These are phyloP conservation scores for Carettochelys insculpta DNA, from an alignment of 2,113 vertebrate species.

Conservation along the genomic window DNA sequence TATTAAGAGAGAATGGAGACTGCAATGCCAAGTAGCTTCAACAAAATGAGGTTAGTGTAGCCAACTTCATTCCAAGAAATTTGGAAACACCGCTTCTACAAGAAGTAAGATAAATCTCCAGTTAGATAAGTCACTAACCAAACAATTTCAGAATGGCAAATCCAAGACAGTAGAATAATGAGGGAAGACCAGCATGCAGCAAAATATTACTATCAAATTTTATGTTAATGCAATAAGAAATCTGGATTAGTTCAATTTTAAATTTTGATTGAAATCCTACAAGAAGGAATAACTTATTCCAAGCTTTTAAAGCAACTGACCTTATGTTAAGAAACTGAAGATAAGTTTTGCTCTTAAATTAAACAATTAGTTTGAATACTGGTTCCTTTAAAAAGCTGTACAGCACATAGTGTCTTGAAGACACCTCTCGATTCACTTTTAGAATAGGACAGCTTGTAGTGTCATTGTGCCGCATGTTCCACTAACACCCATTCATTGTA, in stretches of 20 bases:
- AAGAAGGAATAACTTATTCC: neutral
- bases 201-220: neutral
- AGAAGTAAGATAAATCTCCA: neutral
- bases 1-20: neutral
- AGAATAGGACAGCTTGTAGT: neutral
- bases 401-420: neutral
- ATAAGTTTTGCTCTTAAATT: neutral
- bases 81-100: neutral
- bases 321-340: neutral
- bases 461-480: neutral
- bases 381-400: neutral
- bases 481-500: neutral
- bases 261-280: too few species aligned
- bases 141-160: neutral
- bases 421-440: neutral
- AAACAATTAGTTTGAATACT: neutral
- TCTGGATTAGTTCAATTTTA: neutral
- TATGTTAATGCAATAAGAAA: neutral
- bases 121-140: neutral
- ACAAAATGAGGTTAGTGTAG: neutral
- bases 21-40: neutral
- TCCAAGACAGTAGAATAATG: neutral
- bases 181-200: neutral
- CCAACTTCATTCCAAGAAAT: neutral
- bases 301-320: neutral